A percentile compares a stretch with the other conserved stretches of the same genome.
Evolutionary conservation across 2,888 invertebrate genomes (phyloP).

Genomic region (Hydrotaea cyrtoneurina): DNA sequence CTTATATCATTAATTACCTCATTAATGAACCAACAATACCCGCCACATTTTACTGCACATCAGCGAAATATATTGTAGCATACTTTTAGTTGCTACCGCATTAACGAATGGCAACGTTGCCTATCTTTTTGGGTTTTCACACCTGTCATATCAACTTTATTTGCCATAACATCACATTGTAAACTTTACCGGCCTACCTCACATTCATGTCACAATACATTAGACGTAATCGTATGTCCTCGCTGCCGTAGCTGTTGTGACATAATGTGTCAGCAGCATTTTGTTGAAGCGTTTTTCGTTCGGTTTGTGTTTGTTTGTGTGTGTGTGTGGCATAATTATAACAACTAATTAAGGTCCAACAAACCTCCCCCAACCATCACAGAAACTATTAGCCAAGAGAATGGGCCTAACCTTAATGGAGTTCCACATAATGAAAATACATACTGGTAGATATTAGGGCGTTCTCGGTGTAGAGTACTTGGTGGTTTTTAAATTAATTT

Average conservation of each 20-base stretch:
- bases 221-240: not conserved
- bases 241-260: slow-evolving; percentile 12
- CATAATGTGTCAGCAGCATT: slow-evolving; percentile 56
- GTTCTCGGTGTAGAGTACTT: not conserved
- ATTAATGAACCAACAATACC: too few relatives aligned
- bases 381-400: slow-evolving; percentile 5
- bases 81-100: not conserved
- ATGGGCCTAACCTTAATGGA: slow-evolving; percentile 21
- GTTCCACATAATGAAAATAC: not conserved
- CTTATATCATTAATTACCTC: too few relatives aligned
- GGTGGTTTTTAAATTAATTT: too few relatives aligned
- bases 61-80: too few relatives aligned
- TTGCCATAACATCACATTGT: not conserved
- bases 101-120: not conserved
- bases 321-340: slow-evolving; percentile 6
- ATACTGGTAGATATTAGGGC: not conserved
- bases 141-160: not conserved
- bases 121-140: not conserved
- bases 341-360: slow-evolving; percentile 21
- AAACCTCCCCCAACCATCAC: not conserved
- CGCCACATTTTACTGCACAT: too few relatives aligned
- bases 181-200: not conserved
- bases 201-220: slow-evolving; percentile 31
- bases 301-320: not conserved
- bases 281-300: slow-evolving; percentile 11